Evolutionary conservation across 2,113 vertebrate species (phyloP), one percentile per base, ranked within the genome.

Genomic region (Chaetura pelagica): DNA sequence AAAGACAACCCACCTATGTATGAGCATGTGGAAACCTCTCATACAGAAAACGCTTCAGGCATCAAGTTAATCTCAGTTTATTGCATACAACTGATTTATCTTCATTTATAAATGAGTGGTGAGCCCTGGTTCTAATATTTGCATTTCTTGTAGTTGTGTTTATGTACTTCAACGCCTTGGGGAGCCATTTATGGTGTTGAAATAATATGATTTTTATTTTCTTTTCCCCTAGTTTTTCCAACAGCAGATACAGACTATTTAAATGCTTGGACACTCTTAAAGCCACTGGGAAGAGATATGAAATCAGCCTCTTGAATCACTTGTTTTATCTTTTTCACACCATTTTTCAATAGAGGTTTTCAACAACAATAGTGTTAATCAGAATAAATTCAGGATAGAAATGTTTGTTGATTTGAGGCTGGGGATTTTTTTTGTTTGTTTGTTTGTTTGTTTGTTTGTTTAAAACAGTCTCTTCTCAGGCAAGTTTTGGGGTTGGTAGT

Each of bases 101-200:
- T 97, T 98, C 96, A 92, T 96, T 94, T 97, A 95, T 97, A 96
- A 97, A 93, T 96, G 96, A 97, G 82, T 85, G 40, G 90, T 93
- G 90, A 94, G 92, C 44, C 62, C 54, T 64, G 83, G 54, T 92
- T 95, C 69, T 82, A 96, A 75, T 95, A 95, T 95, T 92, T 97
- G 94, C 76, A 76, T 96, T 95, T 95, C 83, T 77, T 93, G 61
- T 90, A 93, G 92, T 92, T 95, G 57, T 84, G 58, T 94, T 93
- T 96, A 75, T 96, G 69, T 93, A 90, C 74, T 96, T 95, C 87
- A 92, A 89, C 87, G 88, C 92, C 93, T 90, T 84, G 35, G 92
- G 92, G 94, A 96, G 49, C n/a, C 83, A 90, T 92, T 90, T 72
- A 54, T 27, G 10, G n/a, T 77, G 40, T 79, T 82, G 49, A 93